Base-by-base conservation (phyloP, 2,797 vertebrate species). In the Phoeniculus purpureus region DNA sequence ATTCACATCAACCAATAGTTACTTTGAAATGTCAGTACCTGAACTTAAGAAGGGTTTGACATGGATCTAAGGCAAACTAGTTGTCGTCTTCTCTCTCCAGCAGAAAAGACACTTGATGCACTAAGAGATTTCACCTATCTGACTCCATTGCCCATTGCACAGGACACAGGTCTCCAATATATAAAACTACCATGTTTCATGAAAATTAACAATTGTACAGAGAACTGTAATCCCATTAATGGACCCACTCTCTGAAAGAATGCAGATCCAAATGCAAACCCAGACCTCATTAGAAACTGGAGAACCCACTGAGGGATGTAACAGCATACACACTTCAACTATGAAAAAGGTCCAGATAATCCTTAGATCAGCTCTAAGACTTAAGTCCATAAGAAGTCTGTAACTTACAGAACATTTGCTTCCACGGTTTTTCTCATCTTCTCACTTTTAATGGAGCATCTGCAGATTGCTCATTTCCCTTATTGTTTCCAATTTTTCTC, bases 21-120 rank as follows among this genome's bases (percentile, higher is more conserved):
- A 58, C 65, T 80, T 58, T 67, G 81, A 92, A 91, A 93, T 87
- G 51, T 18, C 61, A 80, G n/a, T 51, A 51, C 27, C 34, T 23
- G 22, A 77, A 73, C n/a, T 82, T 80, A 20, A 22, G 82, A 81
- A 87, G 47, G 21, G 7, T 85, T 71, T 91, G 79, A 77, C 82
- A 87, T 75, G 25, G 15, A 92, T 68, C 73, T 87, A 78, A 82
- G 25, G 61, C n/a, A 87, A 90, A 89, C 37, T 43, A 93, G 22
- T 34, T 74, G 27, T 83, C 17, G 90, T 12, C 3, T 5, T 31
- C 43, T 43, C 26, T 19, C 51, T 75, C 13, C 32, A 77, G 29
- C 9, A 76, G 60, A 75, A 79, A 45, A 62, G 23, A 86, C 48
- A 75, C 26, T 50, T 74, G 23, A 60, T n/a, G 20, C 13, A 8